Evolutionary conservation across 2,797 vertebrate genomes (phyloP), one percentile per base, ranked within the genome.

Genomic region (Parambassis ranga): DNA sequence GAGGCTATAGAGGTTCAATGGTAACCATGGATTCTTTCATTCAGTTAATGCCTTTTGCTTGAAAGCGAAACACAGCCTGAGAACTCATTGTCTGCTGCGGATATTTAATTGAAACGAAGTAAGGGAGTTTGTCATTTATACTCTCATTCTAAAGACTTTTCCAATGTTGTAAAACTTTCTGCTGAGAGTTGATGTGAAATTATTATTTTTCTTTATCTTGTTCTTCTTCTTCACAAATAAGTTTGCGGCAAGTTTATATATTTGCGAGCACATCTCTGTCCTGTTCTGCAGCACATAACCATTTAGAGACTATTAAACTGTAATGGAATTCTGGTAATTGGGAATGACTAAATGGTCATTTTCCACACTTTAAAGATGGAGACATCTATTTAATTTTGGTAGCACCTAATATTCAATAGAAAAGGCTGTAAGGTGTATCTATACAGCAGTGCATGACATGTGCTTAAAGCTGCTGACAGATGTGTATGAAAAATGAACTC

Each of bases 71-170:
- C 36, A 22, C 65, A 62, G 79, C 36, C 60, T 0, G 52, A 71
- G 56, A 83, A 70, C 36, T 60, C 79, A 83, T 79, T 87, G 79
- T 82, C 73, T 59, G 64, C 66, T n/a, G 30, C 60, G 53, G 44
- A 67, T 74, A 71, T 87, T 85, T 85, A 77, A 89, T 87, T 86
- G 64, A 84, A 89, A 81, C 47, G 9, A 49, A 80, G 52, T 30
- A 43, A 49, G 20, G 46, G 50, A 50, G 53, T 13, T 66, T 71
- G 49, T 71, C 44, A 75, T 76, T 76, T 70, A 48, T 41, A 31
- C 57, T 77, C 28, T 76, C 50, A 53, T 70, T 74, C 56, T 26
- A 39, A 65, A 55, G 41, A 57, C 50, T 60, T 71, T 75, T 59
- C 36, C 51, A 65, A 36, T 68, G 28, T 50, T 68, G 69, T 60